Base-by-base conservation (phyloP, 2,113 vertebrate species). In the Pitta sordida region DNA sequence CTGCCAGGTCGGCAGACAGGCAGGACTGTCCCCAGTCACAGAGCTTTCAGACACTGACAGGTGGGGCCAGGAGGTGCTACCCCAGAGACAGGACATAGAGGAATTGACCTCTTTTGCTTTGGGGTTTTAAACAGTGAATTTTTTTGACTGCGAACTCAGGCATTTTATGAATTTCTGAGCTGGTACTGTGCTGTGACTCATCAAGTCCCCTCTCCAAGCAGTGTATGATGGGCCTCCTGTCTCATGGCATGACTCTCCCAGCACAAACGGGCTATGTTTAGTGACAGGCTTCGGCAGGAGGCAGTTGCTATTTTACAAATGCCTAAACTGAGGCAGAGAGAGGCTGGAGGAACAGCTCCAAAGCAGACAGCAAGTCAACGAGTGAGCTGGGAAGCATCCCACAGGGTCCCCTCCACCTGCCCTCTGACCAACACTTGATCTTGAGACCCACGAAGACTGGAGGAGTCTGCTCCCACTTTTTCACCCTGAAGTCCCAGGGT, bases 201-300 rank as follows among this genome's bases (percentile, higher is more conserved):
- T 44, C 34, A 1, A 58, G 87, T 19, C 82, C 2, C 11, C 82
- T 90, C 68, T 88, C 32, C 10, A 59, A 91, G 87, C 78, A 90
- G 71, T 7, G 27, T 74, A 69, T 86, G 93, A 86, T 91, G 79
- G 75, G 51, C 76, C 64, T 76, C 94, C 79, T 88, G 88, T 88
- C 95, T 91, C 75, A 69, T 20, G 8, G 64, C 0, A 6, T 79
- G 94, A 80, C 87, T 91, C 43, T 94, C 80, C 34, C 68, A 48
- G 56, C 16, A 22, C 46, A 68, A 77, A 69, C 3, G 56, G 71
- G 51, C 65, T 77, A 70, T 88, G 92, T 85, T 91, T 80, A 86
- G 83, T 83, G 90, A 93, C 93, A 93, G 67, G 75, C 88, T 94
- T 91, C 1, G 2, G 79, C 85, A 93, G 79, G 51, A 96, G 58